Evolutionary conservation across 1,140 invertebrate genomes (phyloP), one percentile per base, ranked within the genome.

Genomic region (Danaus melanippus): DNA sequence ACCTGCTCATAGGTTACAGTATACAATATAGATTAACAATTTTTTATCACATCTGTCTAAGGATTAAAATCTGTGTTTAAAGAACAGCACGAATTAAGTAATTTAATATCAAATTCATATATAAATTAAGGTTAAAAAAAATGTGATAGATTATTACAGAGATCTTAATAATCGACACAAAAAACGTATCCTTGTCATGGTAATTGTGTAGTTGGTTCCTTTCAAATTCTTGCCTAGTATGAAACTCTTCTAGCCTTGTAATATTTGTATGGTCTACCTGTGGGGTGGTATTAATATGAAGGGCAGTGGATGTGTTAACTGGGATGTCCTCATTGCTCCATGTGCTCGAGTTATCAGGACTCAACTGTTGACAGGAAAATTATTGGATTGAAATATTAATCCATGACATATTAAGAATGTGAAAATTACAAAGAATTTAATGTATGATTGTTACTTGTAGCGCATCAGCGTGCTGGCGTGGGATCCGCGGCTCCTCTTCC

Each of bases 211-310:
- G 21, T 32, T 32, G 21, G 21, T 32, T 32, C 6, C 0, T 32
- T 32, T 0, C 0, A 7, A 5, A 32, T 32, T 2, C 2, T 32
- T 32, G 21, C 21, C 21, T 7, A 32, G 2, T 32, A 32, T 32
- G 15, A 0, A 32, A 5, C 7, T 32, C 2, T 32, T 32, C 5
- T 32, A 32, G 15, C 15, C 15, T 1, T 4, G 21, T 32, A 32
- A 32, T 15, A 32, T 32, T 32, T 7, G 17, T 10, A 42, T 40
- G 15, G 46, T 8, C 21, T 60, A 85, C 82, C 69, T 82, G 79
- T 12, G 79, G 74, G 12, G 74, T 78, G 10, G 83, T 86, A 49
- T 86, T 86, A 57, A 86, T 84, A 51, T 83, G 80, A 8, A 84
- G 69, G 8, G 80, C 80, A 42, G 79, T 55, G 11, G 76, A 69